These are phyloP conservation scores for Agrochola litura DNA, from an alignment of 2,888 invertebrate genomes.

Conservation along the genomic window DNA sequence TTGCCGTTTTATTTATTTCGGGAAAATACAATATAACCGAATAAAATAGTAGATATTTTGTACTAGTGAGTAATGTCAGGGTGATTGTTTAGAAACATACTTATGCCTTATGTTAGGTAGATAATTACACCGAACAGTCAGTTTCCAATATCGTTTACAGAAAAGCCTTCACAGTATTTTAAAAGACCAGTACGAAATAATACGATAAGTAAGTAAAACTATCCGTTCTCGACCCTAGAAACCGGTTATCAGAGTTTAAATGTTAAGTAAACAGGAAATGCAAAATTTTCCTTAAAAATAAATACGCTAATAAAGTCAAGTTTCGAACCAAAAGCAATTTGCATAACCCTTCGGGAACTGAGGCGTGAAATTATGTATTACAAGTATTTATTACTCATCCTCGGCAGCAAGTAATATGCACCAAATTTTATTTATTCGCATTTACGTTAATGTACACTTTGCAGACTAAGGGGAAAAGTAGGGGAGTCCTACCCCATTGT, in stretches of 20 bases:
- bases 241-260: not conserved
- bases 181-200: not conserved
- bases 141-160: not conserved
- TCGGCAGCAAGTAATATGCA: constrained; percentile 45
- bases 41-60: not conserved
- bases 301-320: constrained; percentile 28
- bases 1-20: constrained; percentile 29
- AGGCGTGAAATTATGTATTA: constrained; percentile 45
- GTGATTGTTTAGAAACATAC: not conserved
- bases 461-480: constrained; percentile 15
- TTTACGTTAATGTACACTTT: constrained; percentile 44
- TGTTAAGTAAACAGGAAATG: not conserved
- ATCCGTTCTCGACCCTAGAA: not conserved
- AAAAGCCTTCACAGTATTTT: not conserved
- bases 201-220: not conserved
- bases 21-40: not conserved
- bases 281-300: not conserved
- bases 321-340: constrained; percentile 36
- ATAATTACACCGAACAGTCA: not conserved
- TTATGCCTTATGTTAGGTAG: not conserved
- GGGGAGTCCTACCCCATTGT: constrained; percentile 42
- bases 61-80: not conserved
- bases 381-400: constrained; percentile 56
- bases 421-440: constrained; percentile 54
- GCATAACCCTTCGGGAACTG: constrained; percentile 25